Evolutionary conservation across 2,797 vertebrate species (phyloP).

Genomic region (Carapus acus): DNA sequence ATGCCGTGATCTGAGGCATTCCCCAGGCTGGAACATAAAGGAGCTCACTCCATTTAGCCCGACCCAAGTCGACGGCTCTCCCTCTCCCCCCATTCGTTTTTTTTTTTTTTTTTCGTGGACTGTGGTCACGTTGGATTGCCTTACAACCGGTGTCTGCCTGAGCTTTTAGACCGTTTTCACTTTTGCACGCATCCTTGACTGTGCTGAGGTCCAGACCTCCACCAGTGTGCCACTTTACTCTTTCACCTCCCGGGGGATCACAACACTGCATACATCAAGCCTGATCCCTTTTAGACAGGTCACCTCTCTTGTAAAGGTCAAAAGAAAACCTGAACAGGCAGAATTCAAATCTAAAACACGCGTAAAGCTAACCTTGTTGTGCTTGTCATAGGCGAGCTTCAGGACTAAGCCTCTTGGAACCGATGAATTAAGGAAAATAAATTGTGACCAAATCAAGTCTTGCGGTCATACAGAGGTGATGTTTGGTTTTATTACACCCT

Average conservation of each 20-base stretch:
- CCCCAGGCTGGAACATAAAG: constrained; percentile 57
- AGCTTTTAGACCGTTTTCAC: constrained; percentile 38
- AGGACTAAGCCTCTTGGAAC: constrained; percentile 22
- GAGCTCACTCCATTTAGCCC: constrained; percentile 54
- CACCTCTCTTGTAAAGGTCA: no score
- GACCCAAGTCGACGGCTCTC: constrained; percentile 60
- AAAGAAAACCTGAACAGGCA: constrained; percentile 13
- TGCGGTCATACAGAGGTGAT: constrained; percentile 7
- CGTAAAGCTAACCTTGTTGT: constrained; percentile 21
- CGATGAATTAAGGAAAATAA: constrained; percentile 26
- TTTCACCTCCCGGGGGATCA: constrained; percentile 34
- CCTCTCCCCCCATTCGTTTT: no score
- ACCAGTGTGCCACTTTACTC: constrained; percentile 30
- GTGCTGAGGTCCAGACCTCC: constrained; percentile 40
- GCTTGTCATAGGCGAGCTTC: constrained; percentile 10
- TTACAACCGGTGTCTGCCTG: constrained; percentile 44
- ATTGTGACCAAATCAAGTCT: constrained; percentile 38
- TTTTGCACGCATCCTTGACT: constrained; percentile 38
- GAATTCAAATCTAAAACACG: constrained; percentile 27
- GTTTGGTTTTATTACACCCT: constrained; percentile 15
- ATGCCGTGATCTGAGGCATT: constrained; percentile 64
- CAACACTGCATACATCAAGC: constrained; percentile 34
- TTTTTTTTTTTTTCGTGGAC: no score
- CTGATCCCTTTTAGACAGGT: no score
- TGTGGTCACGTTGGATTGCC: constrained; percentile 51